phyloP scores from a whole-genome alignment of 2,888 invertebrate genomes.

The Drosophila sordidula region DNA sequence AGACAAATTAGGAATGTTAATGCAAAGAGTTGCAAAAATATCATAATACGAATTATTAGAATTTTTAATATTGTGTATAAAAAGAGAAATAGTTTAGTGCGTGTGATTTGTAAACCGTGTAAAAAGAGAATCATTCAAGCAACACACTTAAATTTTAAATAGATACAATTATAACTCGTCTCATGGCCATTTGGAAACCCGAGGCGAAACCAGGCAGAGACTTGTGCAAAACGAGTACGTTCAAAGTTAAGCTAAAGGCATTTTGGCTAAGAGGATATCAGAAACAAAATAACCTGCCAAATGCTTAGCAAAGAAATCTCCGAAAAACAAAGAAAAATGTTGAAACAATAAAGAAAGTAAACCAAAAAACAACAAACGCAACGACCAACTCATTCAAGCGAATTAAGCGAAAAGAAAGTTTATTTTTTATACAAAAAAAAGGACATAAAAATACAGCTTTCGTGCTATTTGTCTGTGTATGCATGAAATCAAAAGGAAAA shows the following conservation, averaged over 20 bases:
- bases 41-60: too few species aligned
- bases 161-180: conserved; percentile 7
- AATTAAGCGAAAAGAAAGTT: conserved; percentile 73
- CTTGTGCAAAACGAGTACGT: conserved; percentile 10
- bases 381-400: conserved; percentile 66
- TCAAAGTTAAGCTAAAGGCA: conserved; percentile 44
- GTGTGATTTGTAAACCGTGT: too few species aligned
- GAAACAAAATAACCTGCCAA: conserved; percentile 53
- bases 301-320: conserved; percentile 39
- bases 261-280: conserved; percentile 53
- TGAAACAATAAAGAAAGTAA: conserved; percentile 58
- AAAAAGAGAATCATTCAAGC: neutral
- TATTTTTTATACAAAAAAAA: conserved; percentile 25
- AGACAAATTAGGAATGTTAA: too few species aligned
- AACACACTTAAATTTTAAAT: neutral
- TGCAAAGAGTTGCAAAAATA: too few species aligned
- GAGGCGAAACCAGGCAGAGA: neutral
- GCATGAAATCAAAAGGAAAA: conserved; percentile 55
- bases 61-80: too few species aligned
- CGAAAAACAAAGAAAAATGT: conserved; percentile 42
- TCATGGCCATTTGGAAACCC: conserved; percentile 5
- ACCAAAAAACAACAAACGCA: conserved; percentile 40
- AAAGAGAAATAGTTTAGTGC: too few species aligned
- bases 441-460: conserved; percentile 22
- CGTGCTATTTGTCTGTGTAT: conserved; percentile 20